Base-by-base conservation (phyloP, 2,113 vertebrate species). In the Abramis brama region DNA sequence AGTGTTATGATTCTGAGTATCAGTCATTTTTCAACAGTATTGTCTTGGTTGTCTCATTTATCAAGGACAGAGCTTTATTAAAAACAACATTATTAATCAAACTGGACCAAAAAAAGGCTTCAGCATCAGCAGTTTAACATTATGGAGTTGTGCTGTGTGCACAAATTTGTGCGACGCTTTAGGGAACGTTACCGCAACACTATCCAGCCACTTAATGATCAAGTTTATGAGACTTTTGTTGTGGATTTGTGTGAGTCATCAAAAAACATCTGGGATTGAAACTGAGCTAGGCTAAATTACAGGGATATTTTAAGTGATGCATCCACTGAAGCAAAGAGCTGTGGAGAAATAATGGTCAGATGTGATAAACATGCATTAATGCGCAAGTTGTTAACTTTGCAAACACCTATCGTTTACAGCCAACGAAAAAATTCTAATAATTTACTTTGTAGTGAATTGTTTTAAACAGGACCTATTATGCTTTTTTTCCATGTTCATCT, bases 41-140 rank as follows among this genome's bases (percentile, higher is more conserved):
- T 47, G 23, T 9, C 59, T 17, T 19, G 11, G 39, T 60, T 12
- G 8, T 15, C 27, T 62, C 45, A n/a, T 79, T 71, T 83, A 62
- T 83, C 73, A 73, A 70, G 25, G 60, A 21, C n/a, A 50, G 6
- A 66, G 50, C 71, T 74, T 60, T 79, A 79, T 47, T 81, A 64
- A 47, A 80, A 64, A 47, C 8, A 47, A 30, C n/a, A 2, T 27
- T 81, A 64, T 64, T 80, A 80, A 80, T 81, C 79, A 79, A 39
- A 79, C 21, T 13, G 36, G 55, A 27, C 17, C 52, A 5, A 55
- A 50, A 43, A 10, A 60, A 19, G 17, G 23, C 79, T 62, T 30
- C 52, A n/a, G 36, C 66, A 39, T 86, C 84, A 86, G 84, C 73
- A 39, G n/a, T 71, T 82, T 66, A 64, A n/a, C 11, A 4, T 43